Evolutionary conservation across 2,113 vertebrate species (phyloP), one percentile per base, ranked within the genome.

Genomic region (Psilopsiagon aurifrons): DNA sequence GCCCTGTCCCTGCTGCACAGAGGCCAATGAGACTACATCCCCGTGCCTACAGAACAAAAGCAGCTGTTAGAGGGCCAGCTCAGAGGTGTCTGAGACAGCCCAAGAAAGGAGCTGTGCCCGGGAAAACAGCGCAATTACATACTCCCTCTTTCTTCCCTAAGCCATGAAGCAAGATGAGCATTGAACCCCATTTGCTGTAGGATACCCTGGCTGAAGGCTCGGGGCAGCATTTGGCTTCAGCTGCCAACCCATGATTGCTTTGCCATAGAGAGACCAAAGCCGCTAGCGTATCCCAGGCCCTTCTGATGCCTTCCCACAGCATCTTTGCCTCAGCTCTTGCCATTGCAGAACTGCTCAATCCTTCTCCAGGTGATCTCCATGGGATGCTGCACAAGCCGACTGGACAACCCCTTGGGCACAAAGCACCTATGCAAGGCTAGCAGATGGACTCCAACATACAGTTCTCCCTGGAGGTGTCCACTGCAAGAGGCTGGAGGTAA

Each of bases 401-500:
- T 6, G 3, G 29, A 71, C 25, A 44, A 2, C 43, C 13, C 24
- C 11, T 14, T 74, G 54, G n/a, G 11, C 60, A 88, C n/a, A 70
- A n/a, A 44, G 39, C 24, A 89, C 39, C 84, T 27, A 17, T 41
- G 49, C 60, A 74, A 92, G 31, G 22, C 28, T 23, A 71, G 37
- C 39, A 70, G 9, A 54, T 25, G 11, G 60, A 69, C 54, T n/a
- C 22, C 8, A 33, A 19, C 1, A 0, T 43, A 84, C 46, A 54
- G 14, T 28, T 86, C 41, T 89, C 17, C 24, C 37, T 2, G 0
- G 24, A 41, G 28, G 4, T 78, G 11, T 35, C 51, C 33, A 68
- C 11, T 1, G 3, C 74, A 78, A 52, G 25, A 0, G 0, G 23
- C 17, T 37, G 35, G 3, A 11, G 6, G 6, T 5, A 64, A 84